phyloP scores from a whole-genome alignment of 2,113 vertebrate genomes.

The Rhombomys opimus region DNA sequence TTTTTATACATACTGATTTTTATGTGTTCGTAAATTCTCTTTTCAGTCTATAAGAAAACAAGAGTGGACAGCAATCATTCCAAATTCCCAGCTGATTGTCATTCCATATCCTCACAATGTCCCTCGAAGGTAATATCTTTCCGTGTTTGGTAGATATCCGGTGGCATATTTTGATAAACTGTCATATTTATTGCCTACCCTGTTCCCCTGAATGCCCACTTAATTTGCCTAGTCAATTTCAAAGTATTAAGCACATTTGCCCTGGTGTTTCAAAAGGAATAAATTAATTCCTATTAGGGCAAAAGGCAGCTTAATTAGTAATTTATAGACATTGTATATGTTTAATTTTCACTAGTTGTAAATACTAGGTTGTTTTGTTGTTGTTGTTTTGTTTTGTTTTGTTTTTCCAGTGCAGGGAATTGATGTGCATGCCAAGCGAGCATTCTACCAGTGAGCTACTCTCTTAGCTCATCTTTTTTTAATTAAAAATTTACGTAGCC shows the following conservation, averaged over 20 bases:
- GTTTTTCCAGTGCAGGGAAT: neutral
- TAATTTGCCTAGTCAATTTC: slow-evolving; percentile 46
- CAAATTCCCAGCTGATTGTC: slow-evolving; percentile 98
- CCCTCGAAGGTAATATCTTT: slow-evolving; percentile 91
- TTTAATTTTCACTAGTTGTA: slow-evolving; percentile 42
- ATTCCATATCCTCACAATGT: slow-evolving; percentile 95
- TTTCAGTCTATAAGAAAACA: slow-evolving; percentile 91
- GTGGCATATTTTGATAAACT: slow-evolving; percentile 5
- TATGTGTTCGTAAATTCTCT: slow-evolving; percentile 69
- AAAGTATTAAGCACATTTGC: slow-evolving; percentile 32
- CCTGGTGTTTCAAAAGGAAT: slow-evolving; percentile 45
- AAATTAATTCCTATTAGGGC: slow-evolving; percentile 44
- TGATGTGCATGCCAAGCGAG: neutral
- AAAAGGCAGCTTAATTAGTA: slow-evolving; percentile 28
- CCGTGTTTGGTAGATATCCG: slow-evolving; percentile 35
- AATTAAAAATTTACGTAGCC: neutral
- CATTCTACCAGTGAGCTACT: neutral
- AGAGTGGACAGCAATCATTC: slow-evolving; percentile 99
- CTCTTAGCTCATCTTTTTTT: neutral
- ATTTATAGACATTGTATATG: neutral
- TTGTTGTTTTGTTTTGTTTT: neutral
- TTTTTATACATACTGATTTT: slow-evolving; percentile 36
- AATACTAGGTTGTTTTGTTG: neutral
- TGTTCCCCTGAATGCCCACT: neutral
- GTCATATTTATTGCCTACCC: neutral